A percentile compares a stretch with the other conserved stretches of the same genome.
Evolutionary conservation across 2,888 invertebrate genomes (phyloP).

Genomic region (Lasioglossum leucozonium): DNA sequence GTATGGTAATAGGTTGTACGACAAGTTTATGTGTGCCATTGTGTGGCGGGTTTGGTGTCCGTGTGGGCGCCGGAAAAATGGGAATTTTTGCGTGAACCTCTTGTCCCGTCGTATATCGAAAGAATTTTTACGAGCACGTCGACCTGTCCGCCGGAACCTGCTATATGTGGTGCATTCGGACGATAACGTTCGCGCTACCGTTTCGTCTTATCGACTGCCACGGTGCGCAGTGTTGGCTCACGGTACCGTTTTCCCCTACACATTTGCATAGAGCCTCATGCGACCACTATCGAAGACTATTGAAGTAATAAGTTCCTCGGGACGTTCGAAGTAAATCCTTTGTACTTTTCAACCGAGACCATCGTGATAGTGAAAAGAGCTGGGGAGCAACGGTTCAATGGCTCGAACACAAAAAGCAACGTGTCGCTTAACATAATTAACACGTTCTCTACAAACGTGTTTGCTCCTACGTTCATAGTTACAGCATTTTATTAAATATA

Average conservation of each 20-base stretch:
- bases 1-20: background rate
- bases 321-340: conserved; percentile 38
- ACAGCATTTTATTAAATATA: background rate
- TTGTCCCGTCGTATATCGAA: conserved; percentile 44
- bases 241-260: conserved; percentile 62
- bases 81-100: conserved; percentile 17
- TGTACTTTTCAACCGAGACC: conserved; percentile 37
- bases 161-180: conserved; percentile 57
- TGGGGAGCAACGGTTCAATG: background rate
- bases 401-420: background rate
- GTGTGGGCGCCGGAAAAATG: conserved; percentile 34
- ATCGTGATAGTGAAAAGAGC: conserved; percentile 25
- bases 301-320: conserved; percentile 43
- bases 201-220: conserved; percentile 67
- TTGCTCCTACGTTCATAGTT: background rate
- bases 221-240: conserved; percentile 20
- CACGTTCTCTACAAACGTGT: background rate
- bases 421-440: background rate
- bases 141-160: conserved; percentile 56
- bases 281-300: conserved; percentile 30
- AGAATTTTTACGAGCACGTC: conserved; percentile 39
- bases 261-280: conserved; percentile 59
- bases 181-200: conserved; percentile 69
- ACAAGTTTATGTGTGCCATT: conserved; percentile 22
- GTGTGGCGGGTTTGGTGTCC: conserved; percentile 14